Percentiles rank a stretch among this genome's conserved stretches.
Evolutionary conservation across 2,888 invertebrate genomes (phyloP).

Genomic region (Arge pagana): DNA sequence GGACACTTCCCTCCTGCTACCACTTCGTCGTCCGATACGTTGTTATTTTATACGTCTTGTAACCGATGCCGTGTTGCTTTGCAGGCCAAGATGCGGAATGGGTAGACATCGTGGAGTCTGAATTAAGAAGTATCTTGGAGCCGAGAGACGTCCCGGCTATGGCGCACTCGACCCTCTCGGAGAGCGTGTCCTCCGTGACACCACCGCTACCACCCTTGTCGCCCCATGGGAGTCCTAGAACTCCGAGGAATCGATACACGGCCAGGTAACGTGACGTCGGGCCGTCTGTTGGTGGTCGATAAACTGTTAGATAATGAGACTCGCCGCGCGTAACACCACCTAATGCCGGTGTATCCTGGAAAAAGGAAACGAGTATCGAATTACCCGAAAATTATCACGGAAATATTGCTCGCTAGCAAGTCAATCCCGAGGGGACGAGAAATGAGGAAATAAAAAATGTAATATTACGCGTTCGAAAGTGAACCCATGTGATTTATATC

Average conservation of each 20-base stretch:
- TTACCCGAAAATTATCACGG: too few relatives aligned
- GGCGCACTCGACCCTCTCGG: constrained; percentile 70
- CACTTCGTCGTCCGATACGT: too few relatives aligned
- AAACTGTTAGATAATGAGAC: too few relatives aligned
- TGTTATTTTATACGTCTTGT: constrained; percentile 10
- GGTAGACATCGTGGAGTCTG: constrained; percentile 82
- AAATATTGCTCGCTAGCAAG: too few relatives aligned
- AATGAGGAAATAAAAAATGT: too few relatives aligned
- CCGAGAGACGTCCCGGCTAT: constrained; percentile 71
- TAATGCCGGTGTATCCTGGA: too few relatives aligned
- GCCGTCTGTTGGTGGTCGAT: constrained; percentile 13
- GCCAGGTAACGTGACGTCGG: constrained; percentile 44
- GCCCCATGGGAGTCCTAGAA: constrained; percentile 63
- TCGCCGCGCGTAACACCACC: too few relatives aligned
- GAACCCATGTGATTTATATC: too few relatives aligned
- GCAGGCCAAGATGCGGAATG: constrained; percentile 73
- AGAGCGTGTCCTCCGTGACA: constrained; percentile 73
- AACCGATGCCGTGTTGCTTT: constrained; percentile 10
- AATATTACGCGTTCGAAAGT: too few relatives aligned
- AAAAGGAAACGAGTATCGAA: too few relatives aligned
- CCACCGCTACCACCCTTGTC: constrained; percentile 79
- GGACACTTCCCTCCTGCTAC: too few relatives aligned
- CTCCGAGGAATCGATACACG: constrained; percentile 52
- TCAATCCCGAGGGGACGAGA: too few relatives aligned
- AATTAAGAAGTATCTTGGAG: constrained; percentile 76